Evolutionary conservation across 2,797 vertebrate species (phyloP).

Genomic region (Bradypodion pumilum): DNA sequence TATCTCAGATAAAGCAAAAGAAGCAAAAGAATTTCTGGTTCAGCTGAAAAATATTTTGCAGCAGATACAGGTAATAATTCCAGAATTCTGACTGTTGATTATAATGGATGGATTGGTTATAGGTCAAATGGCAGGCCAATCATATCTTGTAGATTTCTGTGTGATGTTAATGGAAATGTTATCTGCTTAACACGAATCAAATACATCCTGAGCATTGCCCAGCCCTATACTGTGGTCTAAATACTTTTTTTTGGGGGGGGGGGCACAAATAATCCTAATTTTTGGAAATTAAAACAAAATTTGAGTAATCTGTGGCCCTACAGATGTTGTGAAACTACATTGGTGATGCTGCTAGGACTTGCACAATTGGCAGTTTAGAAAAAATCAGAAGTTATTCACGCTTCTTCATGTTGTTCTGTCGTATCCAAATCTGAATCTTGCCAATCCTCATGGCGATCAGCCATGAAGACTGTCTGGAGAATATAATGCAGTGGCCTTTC

Average conservation of each 20-base stretch:
- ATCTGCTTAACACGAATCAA: background rate
- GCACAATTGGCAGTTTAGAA: background rate
- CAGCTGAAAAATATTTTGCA: constrained; percentile 96
- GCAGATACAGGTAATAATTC: constrained; percentile 91
- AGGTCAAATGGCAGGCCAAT: background rate
- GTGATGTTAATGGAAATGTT: background rate
- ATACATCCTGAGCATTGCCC: background rate
- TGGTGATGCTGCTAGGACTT: background rate
- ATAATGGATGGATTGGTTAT: no score
- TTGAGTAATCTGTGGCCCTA: constrained; percentile 38
- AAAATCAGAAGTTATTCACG: no score
- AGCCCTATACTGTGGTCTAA: background rate
- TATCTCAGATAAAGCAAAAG: constrained; percentile 96
- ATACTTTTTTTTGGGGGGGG: no score
- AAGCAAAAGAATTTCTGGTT: constrained; percentile 97
- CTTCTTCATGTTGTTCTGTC: no score
- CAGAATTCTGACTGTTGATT: constrained; percentile 34
- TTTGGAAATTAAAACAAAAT: background rate
- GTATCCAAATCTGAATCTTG: no score
- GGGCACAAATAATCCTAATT: no score
- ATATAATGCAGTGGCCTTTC: no score
- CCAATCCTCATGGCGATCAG: no score
- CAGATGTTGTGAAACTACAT: background rate
- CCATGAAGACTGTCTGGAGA: no score
- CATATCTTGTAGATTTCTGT: background rate